Percentiles rank a stretch among this genome's conserved stretches.
These are phyloP conservation scores for Tenthredo livida DNA, from an alignment of 2,888 invertebrate species.

Conservation along the genomic window DNA sequence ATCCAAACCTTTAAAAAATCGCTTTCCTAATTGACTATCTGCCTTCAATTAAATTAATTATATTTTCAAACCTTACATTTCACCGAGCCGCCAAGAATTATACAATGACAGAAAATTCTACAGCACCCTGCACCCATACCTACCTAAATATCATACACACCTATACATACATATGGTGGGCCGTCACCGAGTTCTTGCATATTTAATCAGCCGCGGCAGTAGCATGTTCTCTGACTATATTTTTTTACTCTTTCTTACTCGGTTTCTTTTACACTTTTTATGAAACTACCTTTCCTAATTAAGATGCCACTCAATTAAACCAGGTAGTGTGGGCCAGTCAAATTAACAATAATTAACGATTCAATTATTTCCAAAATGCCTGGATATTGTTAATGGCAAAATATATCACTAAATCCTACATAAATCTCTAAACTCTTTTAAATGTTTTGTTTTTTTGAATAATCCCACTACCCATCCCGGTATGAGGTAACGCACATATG, in stretches of 20 bases:
- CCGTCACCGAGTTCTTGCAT: slow-evolving; percentile 41
- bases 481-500: not conserved
- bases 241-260: not conserved
- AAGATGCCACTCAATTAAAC: slow-evolving; percentile 50
- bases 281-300: slow-evolving; percentile 32
- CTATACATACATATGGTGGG: not conserved
- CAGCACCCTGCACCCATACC: not conserved
- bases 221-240: slow-evolving; percentile 30
- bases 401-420: not conserved
- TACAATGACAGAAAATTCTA: slow-evolving; percentile 32
- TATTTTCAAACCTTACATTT: slow-evolving; percentile 37
- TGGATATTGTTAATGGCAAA: slow-evolving; percentile 26
- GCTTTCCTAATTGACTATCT: slow-evolving; percentile 43
- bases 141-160: not conserved
- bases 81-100: not conserved
- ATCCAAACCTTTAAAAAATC: slow-evolving; percentile 20
- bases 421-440: not conserved
- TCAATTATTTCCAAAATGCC: slow-evolving; percentile 46
- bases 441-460: too few relatives aligned
- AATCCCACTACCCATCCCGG: not conserved
- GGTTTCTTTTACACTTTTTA: not conserved
- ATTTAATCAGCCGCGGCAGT: slow-evolving; percentile 39
- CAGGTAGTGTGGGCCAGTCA: slow-evolving; percentile 40
- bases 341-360: slow-evolving; percentile 47
- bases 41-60: slow-evolving; percentile 43